Conservation (phyloP, 2,888 invertebrate genomes). For the Amblyjoppa proteus region DNA sequence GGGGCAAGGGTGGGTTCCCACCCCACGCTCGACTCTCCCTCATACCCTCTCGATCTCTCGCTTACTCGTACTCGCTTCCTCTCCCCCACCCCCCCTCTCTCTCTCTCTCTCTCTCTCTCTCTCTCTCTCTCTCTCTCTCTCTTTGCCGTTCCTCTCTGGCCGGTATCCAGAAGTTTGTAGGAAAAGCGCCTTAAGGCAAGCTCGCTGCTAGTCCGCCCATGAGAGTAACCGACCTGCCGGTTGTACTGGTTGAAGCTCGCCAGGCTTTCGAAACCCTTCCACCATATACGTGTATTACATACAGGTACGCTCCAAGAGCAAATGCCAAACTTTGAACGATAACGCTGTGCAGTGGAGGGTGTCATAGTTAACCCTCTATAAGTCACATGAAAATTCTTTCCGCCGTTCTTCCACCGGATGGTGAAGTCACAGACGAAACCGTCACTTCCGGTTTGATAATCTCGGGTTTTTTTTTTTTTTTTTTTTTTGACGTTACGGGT, state of each 20-base stretch:
- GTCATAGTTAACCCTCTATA: not conserved
- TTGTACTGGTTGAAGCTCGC: constrained; percentile 12
- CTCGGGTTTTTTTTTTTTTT: too few species aligned
- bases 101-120: not conserved
- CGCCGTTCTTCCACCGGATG: too few species aligned
- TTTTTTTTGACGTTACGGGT: not conserved
- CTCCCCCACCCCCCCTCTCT: not conserved
- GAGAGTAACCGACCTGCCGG: constrained; percentile 30
- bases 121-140: not conserved
- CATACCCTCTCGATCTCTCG: constrained; percentile 23
- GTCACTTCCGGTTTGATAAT: too few species aligned
- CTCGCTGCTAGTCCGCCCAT: constrained; percentile 14
- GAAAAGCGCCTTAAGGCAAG: constrained; percentile 41
- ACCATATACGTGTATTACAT: not conserved
- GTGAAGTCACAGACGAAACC: too few species aligned
- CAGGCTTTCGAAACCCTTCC: not conserved
- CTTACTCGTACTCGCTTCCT: not conserved
- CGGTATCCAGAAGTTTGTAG: constrained; percentile 58
- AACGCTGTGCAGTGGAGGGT: not conserved
- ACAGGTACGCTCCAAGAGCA: not conserved
- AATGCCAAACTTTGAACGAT: constrained; percentile 26
- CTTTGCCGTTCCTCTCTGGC: constrained; percentile 29
- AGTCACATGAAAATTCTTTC: too few species aligned
- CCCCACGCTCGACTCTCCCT: constrained; percentile 16
- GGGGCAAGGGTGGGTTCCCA: constrained; percentile 57